Base-by-base conservation (phyloP, 2,113 vertebrate species). In the Acanthochromis polyacanthus region DNA sequence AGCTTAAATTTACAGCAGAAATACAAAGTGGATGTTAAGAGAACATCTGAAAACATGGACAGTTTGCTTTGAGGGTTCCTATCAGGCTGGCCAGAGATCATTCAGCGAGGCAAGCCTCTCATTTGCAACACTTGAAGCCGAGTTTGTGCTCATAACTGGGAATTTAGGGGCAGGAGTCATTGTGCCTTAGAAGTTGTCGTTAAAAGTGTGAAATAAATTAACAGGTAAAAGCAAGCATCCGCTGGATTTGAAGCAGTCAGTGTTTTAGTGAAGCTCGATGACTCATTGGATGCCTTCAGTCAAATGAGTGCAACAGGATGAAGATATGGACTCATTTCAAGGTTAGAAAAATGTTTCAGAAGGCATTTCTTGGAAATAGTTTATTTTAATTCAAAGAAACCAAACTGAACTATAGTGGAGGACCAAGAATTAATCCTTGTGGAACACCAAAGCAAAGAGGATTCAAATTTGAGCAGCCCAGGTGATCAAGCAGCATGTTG, bases 101-200 rank as follows among this genome's bases (percentile, higher is more conserved):
- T 43, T 8, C 40, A 14, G 40, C 40, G 14, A 43, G 48, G 1
- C 9, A 8, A 20, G 48, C 19, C 38, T 65, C 38, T 56, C 15
- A 19, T 12, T 36, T 23, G 15, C 57, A 64, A 20, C 52, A 32
- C 8, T 40, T 51, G 15, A 58, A 43, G 62, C 56, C 40, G 40
- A 45, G 22, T 30, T 62, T 22, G 19, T 48, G 17, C 48, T 51
- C 48, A 3, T 19, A 57, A 15, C 8, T 2, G 12, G 40, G 19
- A 40, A 43, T 48, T 16, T 10, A 16, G 77, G 74, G 59, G 48
- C 70, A 46, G 75, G 72, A 16, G 45, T 59, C 71, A 53, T 71
- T 55, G 66, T 80, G 80, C 76, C 68, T 83, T 73, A 76, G 48
- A 72, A 53, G 10, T 50, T 58, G 4, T 30, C 15, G 4, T 30